Evolutionary conservation across 2,888 invertebrate species (phyloP), one percentile per base, ranked within the genome.

Genomic region (Pharmacophagus antenor): DNA sequence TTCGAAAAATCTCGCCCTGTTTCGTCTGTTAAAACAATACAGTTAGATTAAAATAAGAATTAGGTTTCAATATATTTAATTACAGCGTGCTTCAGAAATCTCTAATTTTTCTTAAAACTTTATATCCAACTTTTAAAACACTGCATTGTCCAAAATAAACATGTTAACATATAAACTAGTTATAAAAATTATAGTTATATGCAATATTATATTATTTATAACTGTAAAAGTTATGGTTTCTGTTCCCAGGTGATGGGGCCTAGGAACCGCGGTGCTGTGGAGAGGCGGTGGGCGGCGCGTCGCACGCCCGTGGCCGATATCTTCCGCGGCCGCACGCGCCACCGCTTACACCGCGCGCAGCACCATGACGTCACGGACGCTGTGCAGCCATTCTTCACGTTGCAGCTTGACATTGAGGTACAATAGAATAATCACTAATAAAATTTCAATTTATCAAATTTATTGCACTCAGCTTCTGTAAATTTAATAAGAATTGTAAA

Each of bases 331-430:
- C 95, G 97, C 76, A 92, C 98, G 65, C 94, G 97, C 62, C 96
- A 97, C 47, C 94, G 96, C 12, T 92, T 98, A 63, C 94, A 94
- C 68, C 92, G 96, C 62, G 92, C 94, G 10, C 93, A 94, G 15
- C 70, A 68, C 41, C 84, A 87, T 22, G 93, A 94, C 76, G 94
- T 95, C 67, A 97, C 98, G 0, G 97, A 97, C 77, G 97, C 96
- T 68, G 95, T 98, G 65, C 97, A 98, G 82, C 98, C 98, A 0
- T 99, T 99, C 91, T 98, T 98, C 82, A 98, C 98, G 0, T 91
- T 99, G 63, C 98, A 97, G 80, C 92, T 99, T 27, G 98, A 99
- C 76, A 97, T 99, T 70, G 97, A 98, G 93, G 97, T 97, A 79
- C 2, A 47, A 58, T 31, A 48, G 10, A 10, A 37, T 27, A 25